A percentile compares a stretch with the other conserved stretches of the same genome.
Evolutionary conservation across 1,140 invertebrate species (phyloP).

Genomic region (Zaprionus ghesquierei): DNA sequence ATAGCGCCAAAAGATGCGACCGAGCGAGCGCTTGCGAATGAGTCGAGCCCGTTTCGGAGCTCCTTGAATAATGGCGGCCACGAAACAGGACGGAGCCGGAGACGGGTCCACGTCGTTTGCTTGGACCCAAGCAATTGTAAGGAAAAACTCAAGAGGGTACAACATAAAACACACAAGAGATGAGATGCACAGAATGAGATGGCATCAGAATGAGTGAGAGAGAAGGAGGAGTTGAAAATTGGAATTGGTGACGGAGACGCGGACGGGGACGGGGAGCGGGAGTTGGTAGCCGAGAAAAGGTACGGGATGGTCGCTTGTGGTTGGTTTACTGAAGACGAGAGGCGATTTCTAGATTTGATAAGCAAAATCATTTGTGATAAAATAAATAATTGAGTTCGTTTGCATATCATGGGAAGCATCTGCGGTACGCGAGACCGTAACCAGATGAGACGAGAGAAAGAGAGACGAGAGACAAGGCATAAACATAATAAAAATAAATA

Average conservation of each 20-base stretch:
- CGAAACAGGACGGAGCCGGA: constrained; percentile 49
- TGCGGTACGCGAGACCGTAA: constrained; percentile 22
- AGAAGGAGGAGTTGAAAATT: neutral
- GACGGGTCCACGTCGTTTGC: constrained; percentile 10
- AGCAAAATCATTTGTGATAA: constrained; percentile 81
- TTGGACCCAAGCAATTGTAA: constrained; percentile 68
- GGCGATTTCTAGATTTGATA: constrained; percentile 78
- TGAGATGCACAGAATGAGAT: constrained; percentile 48
- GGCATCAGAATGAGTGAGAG: constrained; percentile 9
- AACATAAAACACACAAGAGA: constrained; percentile 63
- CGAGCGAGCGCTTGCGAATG: constrained; percentile 61
- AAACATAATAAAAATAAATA: constrained; percentile 7
- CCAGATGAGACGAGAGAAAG: constrained; percentile 12
- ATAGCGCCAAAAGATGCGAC: constrained; percentile 74
- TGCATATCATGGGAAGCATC: constrained; percentile 78
- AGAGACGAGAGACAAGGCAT: neutral
- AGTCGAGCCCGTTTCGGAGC: constrained; percentile 11
- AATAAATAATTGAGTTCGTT: constrained; percentile 82
- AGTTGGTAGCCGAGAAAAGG: constrained; percentile 57
- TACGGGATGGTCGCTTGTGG: constrained; percentile 46
- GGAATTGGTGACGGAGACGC: neutral
- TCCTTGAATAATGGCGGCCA: constrained; percentile 78
- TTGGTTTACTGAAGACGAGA: constrained; percentile 53
- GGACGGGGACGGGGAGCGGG: neutral
- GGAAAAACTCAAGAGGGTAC: constrained; percentile 73